These are phyloP conservation scores for Dorcus hopei DNA, from an alignment of 2,888 invertebrate genomes.

Conservation along the genomic window DNA sequence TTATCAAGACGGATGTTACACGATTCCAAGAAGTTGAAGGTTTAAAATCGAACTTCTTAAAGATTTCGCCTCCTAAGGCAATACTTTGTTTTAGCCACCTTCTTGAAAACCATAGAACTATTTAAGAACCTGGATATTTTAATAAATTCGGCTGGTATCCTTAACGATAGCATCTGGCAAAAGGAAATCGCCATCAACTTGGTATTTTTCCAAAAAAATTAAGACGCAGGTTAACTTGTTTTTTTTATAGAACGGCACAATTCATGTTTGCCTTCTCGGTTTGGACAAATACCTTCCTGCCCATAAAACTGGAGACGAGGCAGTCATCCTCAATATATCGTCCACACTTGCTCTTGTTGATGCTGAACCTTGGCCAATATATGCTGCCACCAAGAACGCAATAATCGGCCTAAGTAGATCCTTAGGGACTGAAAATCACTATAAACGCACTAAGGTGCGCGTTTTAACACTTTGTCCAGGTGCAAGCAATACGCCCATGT, in stretches of 20 bases:
- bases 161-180: constrained; percentile 9
- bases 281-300: constrained; percentile 10
- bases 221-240: too few species aligned
- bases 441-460: constrained; percentile 3
- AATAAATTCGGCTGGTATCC: constrained; percentile 13
- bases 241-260: constrained; percentile 12
- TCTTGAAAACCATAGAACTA: constrained; percentile 10
- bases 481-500: neutral
- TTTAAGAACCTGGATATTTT: constrained; percentile 12
- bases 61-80: neutral
- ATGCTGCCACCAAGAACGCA: constrained; percentile 7
- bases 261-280: constrained; percentile 8
- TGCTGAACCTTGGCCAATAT: constrained; percentile 2
- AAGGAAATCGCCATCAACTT: constrained; percentile 11
- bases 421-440: constrained; percentile 2
- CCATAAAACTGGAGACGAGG: constrained; percentile 8
- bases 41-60: neutral
- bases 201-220: neutral
- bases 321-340: constrained; percentile 11
- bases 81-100: constrained; percentile 6
- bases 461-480: constrained; percentile 11
- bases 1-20: constrained; percentile 14
- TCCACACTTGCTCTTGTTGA: constrained; percentile 5
- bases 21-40: constrained; percentile 20
- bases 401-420: constrained; percentile 4